phyloP scores from a whole-genome alignment of 2,888 invertebrate species.

The Patella caerulea region DNA sequence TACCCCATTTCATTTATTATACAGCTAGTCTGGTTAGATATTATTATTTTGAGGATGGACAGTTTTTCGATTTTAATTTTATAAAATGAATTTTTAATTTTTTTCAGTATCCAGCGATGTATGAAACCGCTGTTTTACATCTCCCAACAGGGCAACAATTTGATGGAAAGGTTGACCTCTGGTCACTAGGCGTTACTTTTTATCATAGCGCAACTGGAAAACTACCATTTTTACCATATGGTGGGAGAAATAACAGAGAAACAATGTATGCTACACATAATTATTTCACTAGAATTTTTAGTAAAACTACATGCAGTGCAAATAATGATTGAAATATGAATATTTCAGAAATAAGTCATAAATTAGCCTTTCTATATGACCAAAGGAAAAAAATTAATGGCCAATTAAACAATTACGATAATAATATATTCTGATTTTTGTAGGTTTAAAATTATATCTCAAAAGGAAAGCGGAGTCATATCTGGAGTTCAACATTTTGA shows the following conservation, averaged over 20 bases:
- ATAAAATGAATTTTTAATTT: neutral
- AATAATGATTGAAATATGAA: too few relatives aligned
- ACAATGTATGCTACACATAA: slow-evolving; percentile 80
- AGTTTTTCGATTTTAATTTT: too few relatives aligned
- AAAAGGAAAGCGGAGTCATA: slow-evolving; percentile 92
- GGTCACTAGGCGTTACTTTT: slow-evolving; percentile 95
- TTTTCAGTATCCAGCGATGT: slow-evolving; percentile 78
- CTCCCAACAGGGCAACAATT: slow-evolving; percentile 90
- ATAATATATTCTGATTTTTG: slow-evolving; percentile 14
- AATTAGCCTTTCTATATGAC: too few relatives aligned
- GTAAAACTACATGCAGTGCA: too few relatives aligned
- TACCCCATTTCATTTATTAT: too few relatives aligned
- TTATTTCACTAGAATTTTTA: too few relatives aligned
- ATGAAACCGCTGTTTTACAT: slow-evolving; percentile 91
- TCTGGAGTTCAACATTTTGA: slow-evolving; percentile 90
- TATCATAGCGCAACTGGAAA: slow-evolving; percentile 97
- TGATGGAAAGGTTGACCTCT: slow-evolving; percentile 93
- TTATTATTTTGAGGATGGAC: too few relatives aligned
- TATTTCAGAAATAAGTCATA: too few relatives aligned
- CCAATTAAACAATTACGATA: too few relatives aligned
- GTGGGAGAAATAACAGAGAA: slow-evolving; percentile 92
- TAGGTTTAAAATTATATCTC: slow-evolving; percentile 87
- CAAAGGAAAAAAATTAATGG: too few relatives aligned
- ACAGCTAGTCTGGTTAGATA: too few relatives aligned
- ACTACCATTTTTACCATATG: slow-evolving; percentile 93